Evolutionary conservation across 2,797 vertebrate species (phyloP).

Genomic region (Lepus oiostolus): DNA sequence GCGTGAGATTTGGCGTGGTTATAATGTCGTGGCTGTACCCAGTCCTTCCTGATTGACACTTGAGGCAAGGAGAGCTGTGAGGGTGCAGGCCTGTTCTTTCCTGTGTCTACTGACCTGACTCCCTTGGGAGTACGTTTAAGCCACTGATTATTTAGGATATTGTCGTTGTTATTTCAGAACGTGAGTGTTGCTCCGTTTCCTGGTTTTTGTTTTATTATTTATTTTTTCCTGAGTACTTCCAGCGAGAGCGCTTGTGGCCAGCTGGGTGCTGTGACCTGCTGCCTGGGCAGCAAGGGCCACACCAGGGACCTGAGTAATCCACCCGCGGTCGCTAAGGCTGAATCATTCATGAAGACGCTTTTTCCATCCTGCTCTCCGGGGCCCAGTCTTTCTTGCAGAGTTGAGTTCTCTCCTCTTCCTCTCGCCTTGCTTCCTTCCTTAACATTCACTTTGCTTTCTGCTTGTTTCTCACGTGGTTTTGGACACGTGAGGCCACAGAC

Average conservation of each 20-base stretch:
- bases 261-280: rapidly evolving
- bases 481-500: neutral
- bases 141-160: neutral
- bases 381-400: conserved; percentile 11
- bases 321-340: conserved; percentile 25
- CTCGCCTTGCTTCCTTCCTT: no score
- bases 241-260: neutral
- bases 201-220: neutral
- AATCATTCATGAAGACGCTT: conserved; percentile 66
- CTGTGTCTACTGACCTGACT: neutral
- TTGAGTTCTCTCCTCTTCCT: neutral
- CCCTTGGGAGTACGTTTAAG: neutral
- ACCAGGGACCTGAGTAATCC: conserved; percentile 36
- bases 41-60: neutral
- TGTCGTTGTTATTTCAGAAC: neutral
- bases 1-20: neutral
- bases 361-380: conserved; percentile 17
- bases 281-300: neutral
- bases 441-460: neutral
- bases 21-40: neutral
- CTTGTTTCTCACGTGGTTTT: neutral
- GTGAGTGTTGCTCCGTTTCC: neutral
- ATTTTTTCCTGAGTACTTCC: neutral
- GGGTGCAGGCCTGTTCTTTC: neutral
- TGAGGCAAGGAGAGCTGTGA: no score